These are phyloP conservation scores for Alexandromys oeconomus DNA, from an alignment of 2,797 vertebrate species.

Conservation along the genomic window DNA sequence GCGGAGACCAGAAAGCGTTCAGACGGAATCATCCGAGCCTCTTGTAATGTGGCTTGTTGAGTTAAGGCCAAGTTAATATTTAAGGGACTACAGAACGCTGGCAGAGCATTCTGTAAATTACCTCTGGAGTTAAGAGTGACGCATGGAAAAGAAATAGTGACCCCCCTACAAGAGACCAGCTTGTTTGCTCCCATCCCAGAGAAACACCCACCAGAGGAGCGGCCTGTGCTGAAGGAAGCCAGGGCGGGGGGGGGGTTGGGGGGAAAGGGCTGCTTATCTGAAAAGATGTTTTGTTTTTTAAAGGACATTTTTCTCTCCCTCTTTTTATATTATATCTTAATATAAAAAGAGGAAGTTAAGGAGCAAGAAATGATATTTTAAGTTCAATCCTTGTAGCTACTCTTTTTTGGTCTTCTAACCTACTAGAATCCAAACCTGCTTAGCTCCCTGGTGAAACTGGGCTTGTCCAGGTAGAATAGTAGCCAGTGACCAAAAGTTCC, in stretches of 20 bases:
- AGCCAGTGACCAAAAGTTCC: background rate
- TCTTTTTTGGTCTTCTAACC: background rate
- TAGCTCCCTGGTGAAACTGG: background rate
- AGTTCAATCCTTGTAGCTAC: background rate
- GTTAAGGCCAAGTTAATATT: conserved; percentile 63
- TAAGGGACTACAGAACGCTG: conserved; percentile 65
- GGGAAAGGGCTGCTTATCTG: background rate
- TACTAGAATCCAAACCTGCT: background rate
- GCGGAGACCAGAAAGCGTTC: conserved; percentile 45
- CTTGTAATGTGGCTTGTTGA: conserved; percentile 9
- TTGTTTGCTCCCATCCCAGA: background rate
- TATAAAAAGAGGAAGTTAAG: background rate
- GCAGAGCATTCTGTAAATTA: conserved; percentile 51
- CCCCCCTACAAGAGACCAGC: background rate
- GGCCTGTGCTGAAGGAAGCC: too few relatives aligned
- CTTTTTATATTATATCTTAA: conserved; percentile 7
- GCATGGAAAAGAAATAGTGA: conserved; percentile 66
- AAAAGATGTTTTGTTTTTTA: conserved; percentile 6
- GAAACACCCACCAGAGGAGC: background rate
- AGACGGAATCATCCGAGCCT: conserved; percentile 58
- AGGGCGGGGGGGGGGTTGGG: too few relatives aligned
- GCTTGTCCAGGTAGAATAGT: background rate
- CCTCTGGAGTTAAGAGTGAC: conserved; percentile 28
- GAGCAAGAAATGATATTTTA: background rate
- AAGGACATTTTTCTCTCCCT: conserved; percentile 17